Evolutionary conservation across 2,888 invertebrate species (phyloP).

Genomic region (Muschampia plurimacula): DNA sequence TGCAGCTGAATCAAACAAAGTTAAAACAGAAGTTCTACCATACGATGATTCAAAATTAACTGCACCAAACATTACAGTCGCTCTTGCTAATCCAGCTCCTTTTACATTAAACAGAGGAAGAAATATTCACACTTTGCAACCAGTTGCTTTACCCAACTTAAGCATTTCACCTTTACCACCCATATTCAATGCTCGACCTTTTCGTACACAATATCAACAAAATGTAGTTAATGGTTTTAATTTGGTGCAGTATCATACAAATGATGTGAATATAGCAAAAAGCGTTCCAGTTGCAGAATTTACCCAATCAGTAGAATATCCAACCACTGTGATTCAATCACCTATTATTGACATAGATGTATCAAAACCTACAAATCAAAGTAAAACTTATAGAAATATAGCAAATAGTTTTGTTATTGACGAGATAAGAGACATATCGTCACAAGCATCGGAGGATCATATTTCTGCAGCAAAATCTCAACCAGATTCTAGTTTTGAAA

Average conservation of each 20-base stretch:
- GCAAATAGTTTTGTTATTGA: slow-evolving; percentile 70
- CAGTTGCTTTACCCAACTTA: slow-evolving; percentile 88
- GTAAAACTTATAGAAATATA: slow-evolving; percentile 74
- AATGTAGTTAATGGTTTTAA: slow-evolving; percentile 65
- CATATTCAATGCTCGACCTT: slow-evolving; percentile 87
- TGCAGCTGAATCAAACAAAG: slow-evolving; percentile 74
- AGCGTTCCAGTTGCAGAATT: slow-evolving; percentile 89
- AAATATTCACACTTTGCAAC: slow-evolving; percentile 81
- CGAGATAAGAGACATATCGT: slow-evolving; percentile 80
- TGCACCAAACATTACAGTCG: slow-evolving; percentile 65
- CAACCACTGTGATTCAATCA: slow-evolving; percentile 89
- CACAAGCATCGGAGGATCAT: slow-evolving; percentile 81
- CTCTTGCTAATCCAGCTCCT: slow-evolving; percentile 75
- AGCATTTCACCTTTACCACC: slow-evolving; percentile 87
- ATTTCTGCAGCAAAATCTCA: slow-evolving; percentile 73
- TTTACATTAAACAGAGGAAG: slow-evolving; percentile 76
- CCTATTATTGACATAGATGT: slow-evolving; percentile 87
- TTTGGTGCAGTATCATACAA: slow-evolving; percentile 60
- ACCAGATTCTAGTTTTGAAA: slow-evolving; percentile 76
- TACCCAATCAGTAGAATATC: slow-evolving; percentile 90
- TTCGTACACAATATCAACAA: slow-evolving; percentile 64
- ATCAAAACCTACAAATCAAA: slow-evolving; percentile 62
- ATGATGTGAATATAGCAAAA: slow-evolving; percentile 84
- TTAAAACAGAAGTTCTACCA: slow-evolving; percentile 72
- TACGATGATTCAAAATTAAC: slow-evolving; percentile 53